Base-by-base conservation (phyloP, 2,113 vertebrate species). In the Laticauda colubrina region DNA sequence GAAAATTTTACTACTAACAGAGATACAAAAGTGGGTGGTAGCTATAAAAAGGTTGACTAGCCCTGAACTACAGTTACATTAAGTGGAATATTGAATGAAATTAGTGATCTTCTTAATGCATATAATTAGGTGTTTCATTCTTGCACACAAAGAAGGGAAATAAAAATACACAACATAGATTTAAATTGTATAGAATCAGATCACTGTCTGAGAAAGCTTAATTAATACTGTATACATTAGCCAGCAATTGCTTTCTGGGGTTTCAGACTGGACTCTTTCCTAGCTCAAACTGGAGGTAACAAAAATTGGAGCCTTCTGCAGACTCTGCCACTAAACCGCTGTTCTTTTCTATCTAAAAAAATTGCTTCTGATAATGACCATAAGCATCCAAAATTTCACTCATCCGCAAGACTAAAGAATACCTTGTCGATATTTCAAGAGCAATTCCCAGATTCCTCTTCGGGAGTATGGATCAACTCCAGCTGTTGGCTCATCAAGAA, bases 401-500 rank as follows among this genome's bases (percentile, higher is more conserved):
- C 34, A 26, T 2, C 92, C 29, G 24, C 45, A 56, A 87, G 34
- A 20, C n/a, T 53, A 90, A 90, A 61, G 12, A 59, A 0, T 96
- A 99, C 99, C 99, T 95, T 98, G 98, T 23, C 99, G 97, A 92
- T 99, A 99, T 91, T 99, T 99, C 23, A 99, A 97, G 88, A 99
- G 96, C 91, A 99, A 97, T 34, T 99, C 99, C 99, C 99, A 99
- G 96, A 99, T 99, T 21, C 99, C 99, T 95, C 99, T 97, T 85
- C 99, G 98, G 88, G 99, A 99, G 2, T 99, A 99, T 7, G 99
- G 99, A 96, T 99, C 99, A 2, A 99, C 99, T 0, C 99, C 99
- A 5, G 99, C 99, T 0, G 99, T 99, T 43, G 99, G 99, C 89
- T 99, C 99, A 39, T 99, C 99, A 95, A 99, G 96, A 96, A 99